A percentile compares a stretch with the other conserved stretches of the same genome.
Evolutionary conservation across 2,113 vertebrate genomes (phyloP).

Genomic region (Aegotheles bennettii): DNA sequence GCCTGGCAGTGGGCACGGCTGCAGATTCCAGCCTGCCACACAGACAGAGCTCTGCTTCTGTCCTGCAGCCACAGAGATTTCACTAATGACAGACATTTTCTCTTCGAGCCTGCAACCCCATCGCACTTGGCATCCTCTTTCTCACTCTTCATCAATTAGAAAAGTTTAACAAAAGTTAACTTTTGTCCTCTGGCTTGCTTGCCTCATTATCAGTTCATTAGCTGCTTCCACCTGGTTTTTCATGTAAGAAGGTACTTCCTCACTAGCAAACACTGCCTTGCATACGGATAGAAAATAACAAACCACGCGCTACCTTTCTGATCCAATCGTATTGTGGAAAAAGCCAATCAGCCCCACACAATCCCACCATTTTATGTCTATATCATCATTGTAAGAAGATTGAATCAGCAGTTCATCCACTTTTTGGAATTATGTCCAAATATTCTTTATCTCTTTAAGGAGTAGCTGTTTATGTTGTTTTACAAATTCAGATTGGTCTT

Average conservation of each 20-base stretch:
- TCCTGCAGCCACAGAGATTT: constrained; percentile 16
- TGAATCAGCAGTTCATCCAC: not conserved
- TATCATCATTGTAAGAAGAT: not conserved
- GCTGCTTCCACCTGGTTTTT: constrained; percentile 46
- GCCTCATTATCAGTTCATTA: constrained; percentile 57
- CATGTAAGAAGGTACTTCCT: constrained; percentile 27
- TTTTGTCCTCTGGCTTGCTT: constrained; percentile 43
- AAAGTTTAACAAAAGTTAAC: constrained; percentile 64
- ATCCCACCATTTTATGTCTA: not conserved
- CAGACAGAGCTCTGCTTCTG: not conserved
- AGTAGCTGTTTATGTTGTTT: not conserved
- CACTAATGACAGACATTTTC: constrained; percentile 22
- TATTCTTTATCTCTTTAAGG: not conserved
- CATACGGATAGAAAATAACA: not conserved
- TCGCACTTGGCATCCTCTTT: not conserved
- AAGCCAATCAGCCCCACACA: not conserved
- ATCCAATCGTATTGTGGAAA: not conserved
- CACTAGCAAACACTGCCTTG: constrained; percentile 13
- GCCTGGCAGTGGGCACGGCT: not conserved
- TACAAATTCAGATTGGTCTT: constrained; percentile 3
- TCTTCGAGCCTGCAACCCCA: not conserved
- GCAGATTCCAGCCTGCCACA: not conserved
- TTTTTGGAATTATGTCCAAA: not conserved
- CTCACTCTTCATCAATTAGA: constrained; percentile 27
- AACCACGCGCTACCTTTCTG: not conserved